These are phyloP conservation scores for Drosophila ochracea DNA, from an alignment of 2,888 invertebrate species.

Conservation along the genomic window DNA sequence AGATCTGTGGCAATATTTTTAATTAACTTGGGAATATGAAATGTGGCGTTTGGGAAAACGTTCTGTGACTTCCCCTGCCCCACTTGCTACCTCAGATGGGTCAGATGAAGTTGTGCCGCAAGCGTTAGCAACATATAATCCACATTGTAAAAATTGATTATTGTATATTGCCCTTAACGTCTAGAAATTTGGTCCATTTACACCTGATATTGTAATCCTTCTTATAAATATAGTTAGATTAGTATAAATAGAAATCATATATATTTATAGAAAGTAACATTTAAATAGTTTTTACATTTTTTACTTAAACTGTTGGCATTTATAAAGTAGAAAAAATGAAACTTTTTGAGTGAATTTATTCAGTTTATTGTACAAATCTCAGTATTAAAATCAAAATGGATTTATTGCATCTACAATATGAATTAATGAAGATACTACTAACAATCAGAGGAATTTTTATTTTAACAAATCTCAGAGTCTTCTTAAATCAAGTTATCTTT, in stretches of 20 bases:
- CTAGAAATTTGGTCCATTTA: background rate
- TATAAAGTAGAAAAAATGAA: too few relatives aligned
- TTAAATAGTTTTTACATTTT: too few relatives aligned
- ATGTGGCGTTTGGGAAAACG: conserved; percentile 55
- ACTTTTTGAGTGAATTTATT: too few relatives aligned
- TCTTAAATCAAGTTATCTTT: too few relatives aligned
- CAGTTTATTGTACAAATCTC: too few relatives aligned
- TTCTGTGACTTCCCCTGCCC: conserved; percentile 5
- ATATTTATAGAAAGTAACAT: background rate
- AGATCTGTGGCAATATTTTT: conserved; percentile 70
- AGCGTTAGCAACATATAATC: conserved; percentile 14
- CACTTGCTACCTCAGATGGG: background rate
- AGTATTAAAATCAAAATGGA: too few relatives aligned
- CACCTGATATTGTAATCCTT: background rate
- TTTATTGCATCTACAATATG: too few relatives aligned
- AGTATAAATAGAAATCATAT: background rate
- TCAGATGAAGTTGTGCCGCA: background rate
- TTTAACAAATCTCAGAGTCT: too few relatives aligned
- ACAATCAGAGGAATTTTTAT: too few relatives aligned
- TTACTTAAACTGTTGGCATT: too few relatives aligned
- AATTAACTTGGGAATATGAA: conserved; percentile 79
- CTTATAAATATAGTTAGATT: background rate
- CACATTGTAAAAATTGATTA: background rate
- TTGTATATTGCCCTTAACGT: background rate
- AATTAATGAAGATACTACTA: too few relatives aligned